Percentiles rank a stretch among this genome's conserved stretches.
These are phyloP conservation scores for Cephalopachus bancanus DNA, from an alignment of 2,797 vertebrate genomes.

Conservation along the genomic window DNA sequence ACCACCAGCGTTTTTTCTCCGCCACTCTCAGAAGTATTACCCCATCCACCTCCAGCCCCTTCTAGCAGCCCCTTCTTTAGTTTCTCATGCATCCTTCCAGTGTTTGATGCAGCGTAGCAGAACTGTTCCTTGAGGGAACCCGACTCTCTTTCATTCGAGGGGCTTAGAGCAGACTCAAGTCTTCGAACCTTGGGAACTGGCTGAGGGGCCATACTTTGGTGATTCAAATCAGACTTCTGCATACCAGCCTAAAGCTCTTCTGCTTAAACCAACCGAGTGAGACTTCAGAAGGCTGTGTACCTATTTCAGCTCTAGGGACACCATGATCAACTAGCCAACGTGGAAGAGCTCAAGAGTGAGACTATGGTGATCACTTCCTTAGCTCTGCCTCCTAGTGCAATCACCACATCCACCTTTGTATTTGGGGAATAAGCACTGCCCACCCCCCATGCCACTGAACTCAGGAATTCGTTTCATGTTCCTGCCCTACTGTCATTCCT, in stretches of 20 bases:
- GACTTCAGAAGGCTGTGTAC: not conserved
- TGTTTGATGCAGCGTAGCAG: not conserved
- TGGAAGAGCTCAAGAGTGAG: not conserved
- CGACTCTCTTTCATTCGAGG: not conserved
- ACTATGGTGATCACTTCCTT: rapidly evolving
- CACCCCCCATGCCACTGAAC: not conserved
- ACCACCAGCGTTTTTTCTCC: too few relatives aligned
- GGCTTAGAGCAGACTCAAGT: not conserved
- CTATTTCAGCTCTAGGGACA: not conserved
- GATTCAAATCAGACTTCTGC: not conserved
- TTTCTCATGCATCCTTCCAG: not conserved
- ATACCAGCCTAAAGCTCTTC: not conserved
- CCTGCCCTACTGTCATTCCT: not conserved
- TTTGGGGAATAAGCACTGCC: not conserved
- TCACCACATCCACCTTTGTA: not conserved
- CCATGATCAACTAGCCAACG: not conserved
- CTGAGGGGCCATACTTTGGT: not conserved
- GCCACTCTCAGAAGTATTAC: not conserved
- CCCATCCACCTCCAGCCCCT: not conserved
- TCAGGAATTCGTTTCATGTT: not conserved
- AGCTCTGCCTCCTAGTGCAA: not conserved
- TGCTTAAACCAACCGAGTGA: not conserved
- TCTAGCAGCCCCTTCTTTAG: not conserved
- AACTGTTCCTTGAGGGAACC: not conserved
- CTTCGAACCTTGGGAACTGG: not conserved